Base-by-base conservation (phyloP, 1,140 invertebrate species). In the Akabosia matsudoensis region DNA sequence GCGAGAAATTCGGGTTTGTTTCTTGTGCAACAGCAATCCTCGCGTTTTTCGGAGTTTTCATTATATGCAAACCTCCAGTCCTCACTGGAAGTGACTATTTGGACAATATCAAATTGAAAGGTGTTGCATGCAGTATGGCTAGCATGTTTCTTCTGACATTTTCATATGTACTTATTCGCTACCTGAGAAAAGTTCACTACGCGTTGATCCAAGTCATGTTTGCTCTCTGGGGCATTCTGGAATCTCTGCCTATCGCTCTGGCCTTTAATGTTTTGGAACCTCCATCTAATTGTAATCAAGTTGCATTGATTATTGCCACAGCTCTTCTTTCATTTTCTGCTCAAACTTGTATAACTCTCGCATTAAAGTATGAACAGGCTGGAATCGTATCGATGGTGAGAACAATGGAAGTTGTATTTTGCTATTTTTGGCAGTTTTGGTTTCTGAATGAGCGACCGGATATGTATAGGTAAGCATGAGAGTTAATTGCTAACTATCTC, bases 281-380 rank as follows among this genome's bases (percentile, higher is more conserved):
- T 37, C 72, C 75, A 33, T 4, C 73, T 45, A 51, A 24, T 18
- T 13, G 7, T 1, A n/a, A 52, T 0, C 72, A 80, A 18, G 72
- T 73, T 73, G 18, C 70, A 14, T 24, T 79, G 2, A 76, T 76
- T 22, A 33, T 37, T 16, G 24, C 18, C 0, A 33, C 74, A 0
- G 74, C 77, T 22, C 22, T 79, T 34, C 61, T 78, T 2, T 74
- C 75, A 31, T 79, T 79, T 34, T 30, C 73, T 18, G 79, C 76
- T 34, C 79, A 80, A 71, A 71, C 76, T 1, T 72, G 54, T 16
- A 75, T 78, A 14, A 76, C 78, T n/a, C 26, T 78, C 16, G 79
- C 77, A 10, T 22, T 78, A 4, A 80, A 80, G 51, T 77, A 51
- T 28, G 79, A 80, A 54, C 64, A 72, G 28, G 76, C 79, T 31